Base-by-base conservation (phyloP, 2,113 vertebrate species). In the Sturnira hondurensis region DNA sequence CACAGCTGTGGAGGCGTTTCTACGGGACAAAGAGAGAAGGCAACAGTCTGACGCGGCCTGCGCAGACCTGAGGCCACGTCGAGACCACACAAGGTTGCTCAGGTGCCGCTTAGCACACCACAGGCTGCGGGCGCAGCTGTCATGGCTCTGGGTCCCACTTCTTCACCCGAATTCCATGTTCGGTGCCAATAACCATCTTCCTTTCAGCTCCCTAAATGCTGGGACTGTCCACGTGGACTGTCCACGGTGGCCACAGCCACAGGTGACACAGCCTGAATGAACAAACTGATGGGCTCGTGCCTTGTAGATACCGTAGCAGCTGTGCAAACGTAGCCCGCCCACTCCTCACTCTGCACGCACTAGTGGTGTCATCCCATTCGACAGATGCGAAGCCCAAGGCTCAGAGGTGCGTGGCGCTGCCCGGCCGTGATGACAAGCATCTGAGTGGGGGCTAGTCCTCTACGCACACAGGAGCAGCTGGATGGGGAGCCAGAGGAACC, bases 1-100 rank as follows among this genome's bases (percentile, higher is more conserved):
- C 68, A 99, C 98, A 0, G 99, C 99, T 0, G 98, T 98, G 47
- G 98, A 97, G 22, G 99, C 99, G 0, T 98, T 99, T 97, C 99
- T 99, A 96, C 2, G 2, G 38, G 81, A 45, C 61, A 14, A 33
- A 70, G 61, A 43, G 36, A 67, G 33, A 43, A 65, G 43, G 63
- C 17, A 82, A 47, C 0, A 0, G 9, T 95, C 94, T 63, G 0
- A 1, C 0, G 1, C 56, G 2, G 68, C 56, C 31, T 3, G 10
- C 10, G 38, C 76, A 43, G 22, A 12, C 10, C 89, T 5, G n/a
- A 54, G 89, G 4, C 54, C 85, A 9, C 83, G 11, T 14, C 6
- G 15, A 15, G 56, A 8, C 74, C 28, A 0, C 0, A 0, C 10
- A 17, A 16, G 43, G 67, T 0, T 0, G 5, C 50, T 7, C 24